phyloP scores from a whole-genome alignment of 1,140 invertebrate genomes.

The Aplysia californica region DNA sequence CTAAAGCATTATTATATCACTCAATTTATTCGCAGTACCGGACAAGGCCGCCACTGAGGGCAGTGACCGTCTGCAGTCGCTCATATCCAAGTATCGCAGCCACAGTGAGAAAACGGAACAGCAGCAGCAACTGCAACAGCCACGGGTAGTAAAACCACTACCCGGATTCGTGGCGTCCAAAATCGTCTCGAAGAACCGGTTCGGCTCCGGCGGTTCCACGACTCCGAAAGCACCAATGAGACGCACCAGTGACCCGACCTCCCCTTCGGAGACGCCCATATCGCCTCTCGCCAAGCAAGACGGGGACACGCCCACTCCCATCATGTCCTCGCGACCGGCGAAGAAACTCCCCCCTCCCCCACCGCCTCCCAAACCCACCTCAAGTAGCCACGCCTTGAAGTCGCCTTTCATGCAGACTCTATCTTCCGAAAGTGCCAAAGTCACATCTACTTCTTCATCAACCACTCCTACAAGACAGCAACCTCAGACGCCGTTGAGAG shows the following conservation, averaged over 20 bases:
- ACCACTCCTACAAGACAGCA: neutral
- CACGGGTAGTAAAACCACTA: conserved; percentile 30
- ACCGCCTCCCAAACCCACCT: conserved; percentile 28
- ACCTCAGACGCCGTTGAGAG: neutral
- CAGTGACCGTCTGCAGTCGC: conserved; percentile 48
- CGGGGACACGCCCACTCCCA: neutral
- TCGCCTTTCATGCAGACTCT: neutral
- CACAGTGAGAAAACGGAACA: conserved; percentile 36
- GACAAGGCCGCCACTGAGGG: conserved; percentile 38
- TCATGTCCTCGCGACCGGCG: neutral
- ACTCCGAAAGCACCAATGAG: neutral
- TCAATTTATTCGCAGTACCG: conserved; percentile 27
- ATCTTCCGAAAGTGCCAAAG: neutral
- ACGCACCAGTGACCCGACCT: neutral
- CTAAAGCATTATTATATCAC: too few relatives aligned
- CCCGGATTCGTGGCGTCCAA: conserved; percentile 5
- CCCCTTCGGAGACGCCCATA: conserved; percentile 6
- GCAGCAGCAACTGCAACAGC: neutral
- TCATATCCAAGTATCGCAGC: conserved; percentile 56
- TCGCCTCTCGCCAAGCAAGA: conserved; percentile 3
- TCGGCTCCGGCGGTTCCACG: neutral
- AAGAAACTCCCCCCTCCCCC: conserved; percentile 28
- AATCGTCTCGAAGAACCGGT: neutral
- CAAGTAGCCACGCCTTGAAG: neutral
- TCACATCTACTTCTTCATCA: neutral